A percentile compares a stretch with the other conserved stretches of the same genome.
These are phyloP conservation scores for Porites rus DNA, from an alignment of 92 coral and sea anemone species.

Conservation along the genomic window DNA sequence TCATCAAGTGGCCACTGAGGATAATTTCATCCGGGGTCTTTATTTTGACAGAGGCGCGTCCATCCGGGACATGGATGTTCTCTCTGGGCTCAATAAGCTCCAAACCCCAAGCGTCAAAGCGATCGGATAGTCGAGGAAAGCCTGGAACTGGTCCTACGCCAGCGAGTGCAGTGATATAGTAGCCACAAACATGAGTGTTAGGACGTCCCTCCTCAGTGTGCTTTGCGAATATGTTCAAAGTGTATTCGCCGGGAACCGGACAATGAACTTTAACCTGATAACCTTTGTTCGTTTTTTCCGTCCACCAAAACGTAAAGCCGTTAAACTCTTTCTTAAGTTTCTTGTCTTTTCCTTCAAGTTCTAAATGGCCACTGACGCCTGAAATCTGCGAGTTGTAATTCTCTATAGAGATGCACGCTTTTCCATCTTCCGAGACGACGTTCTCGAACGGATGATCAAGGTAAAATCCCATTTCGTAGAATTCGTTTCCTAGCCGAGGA, in stretches of 20 bases:
- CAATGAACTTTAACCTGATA: conserved; percentile 64
- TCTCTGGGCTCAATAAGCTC: conserved; percentile 62
- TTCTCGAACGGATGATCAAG: conserved; percentile 69
- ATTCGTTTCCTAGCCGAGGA: conserved; percentile 61
- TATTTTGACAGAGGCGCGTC: conserved; percentile 48
- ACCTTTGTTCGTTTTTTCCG: conserved; percentile 49
- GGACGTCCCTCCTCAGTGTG: conserved; percentile 38
- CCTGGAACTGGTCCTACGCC: conserved; percentile 54
- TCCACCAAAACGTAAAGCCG: conserved; percentile 43
- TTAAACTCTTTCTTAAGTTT: conserved; percentile 24
- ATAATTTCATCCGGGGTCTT: conserved; percentile 51
- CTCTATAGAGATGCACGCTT: conserved; percentile 46
- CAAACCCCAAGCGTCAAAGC: conserved; percentile 51
- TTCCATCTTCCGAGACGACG: conserved; percentile 64
- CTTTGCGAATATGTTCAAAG: conserved; percentile 69
- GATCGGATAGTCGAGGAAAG: conserved; percentile 59
- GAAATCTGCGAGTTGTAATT: conserved; percentile 59
- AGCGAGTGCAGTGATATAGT: conserved; percentile 59
- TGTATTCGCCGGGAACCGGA: conserved; percentile 65
- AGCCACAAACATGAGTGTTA: conserved; percentile 63
- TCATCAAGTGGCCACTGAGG: conserved; percentile 39
- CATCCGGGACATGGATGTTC: conserved; percentile 59
- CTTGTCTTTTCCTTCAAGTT: conserved; percentile 15
- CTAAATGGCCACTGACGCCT: conserved; percentile 48
- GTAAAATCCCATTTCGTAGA: conserved; percentile 63